Conservation (phyloP, 2,888 invertebrate species). For the Argynnis bischoffii region DNA sequence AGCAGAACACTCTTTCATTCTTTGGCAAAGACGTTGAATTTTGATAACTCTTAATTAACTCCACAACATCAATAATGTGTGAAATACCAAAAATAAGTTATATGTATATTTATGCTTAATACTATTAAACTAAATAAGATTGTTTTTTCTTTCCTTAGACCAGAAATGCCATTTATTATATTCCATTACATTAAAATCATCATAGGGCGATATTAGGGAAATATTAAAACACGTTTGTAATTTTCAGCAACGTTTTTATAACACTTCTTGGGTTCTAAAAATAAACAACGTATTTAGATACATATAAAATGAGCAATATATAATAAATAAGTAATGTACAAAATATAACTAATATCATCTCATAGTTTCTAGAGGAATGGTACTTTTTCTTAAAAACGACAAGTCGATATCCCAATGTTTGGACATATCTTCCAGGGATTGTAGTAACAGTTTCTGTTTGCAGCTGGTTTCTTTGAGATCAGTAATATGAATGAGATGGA, state of each 20-base stretch:
- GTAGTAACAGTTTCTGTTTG: slow-evolving; percentile 52
- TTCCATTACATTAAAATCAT: too few species aligned
- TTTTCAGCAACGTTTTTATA: slow-evolving; percentile 63
- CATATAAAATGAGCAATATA: slow-evolving; percentile 67
- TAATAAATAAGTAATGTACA: slow-evolving; percentile 80
- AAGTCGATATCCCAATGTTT: slow-evolving; percentile 65
- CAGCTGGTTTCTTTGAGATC: slow-evolving; percentile 58
- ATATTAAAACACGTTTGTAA: slow-evolving; percentile 29
- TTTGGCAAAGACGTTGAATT: slow-evolving; percentile 72
- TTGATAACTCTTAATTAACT: slow-evolving; percentile 20
- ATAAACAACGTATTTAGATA: slow-evolving; percentile 67
- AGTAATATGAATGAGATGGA: slow-evolving; percentile 62
- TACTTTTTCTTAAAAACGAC: slow-evolving; percentile 58
- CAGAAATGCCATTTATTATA: too few species aligned
- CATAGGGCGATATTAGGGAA: neutral
- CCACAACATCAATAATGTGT: too few species aligned
- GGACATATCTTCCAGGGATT: slow-evolving; percentile 58
- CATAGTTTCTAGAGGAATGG: slow-evolving; percentile 41
- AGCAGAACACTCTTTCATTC: slow-evolving; percentile 70
- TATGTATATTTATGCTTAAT: too few species aligned
- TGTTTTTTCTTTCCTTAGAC: too few species aligned
- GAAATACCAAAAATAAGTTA: too few species aligned
- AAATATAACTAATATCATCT: slow-evolving; percentile 53
- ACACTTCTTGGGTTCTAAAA: slow-evolving; percentile 58
- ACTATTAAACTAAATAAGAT: too few species aligned